phyloP scores from a whole-genome alignment of 2,888 invertebrate species.

The Himalopsyche tibetana region DNA sequence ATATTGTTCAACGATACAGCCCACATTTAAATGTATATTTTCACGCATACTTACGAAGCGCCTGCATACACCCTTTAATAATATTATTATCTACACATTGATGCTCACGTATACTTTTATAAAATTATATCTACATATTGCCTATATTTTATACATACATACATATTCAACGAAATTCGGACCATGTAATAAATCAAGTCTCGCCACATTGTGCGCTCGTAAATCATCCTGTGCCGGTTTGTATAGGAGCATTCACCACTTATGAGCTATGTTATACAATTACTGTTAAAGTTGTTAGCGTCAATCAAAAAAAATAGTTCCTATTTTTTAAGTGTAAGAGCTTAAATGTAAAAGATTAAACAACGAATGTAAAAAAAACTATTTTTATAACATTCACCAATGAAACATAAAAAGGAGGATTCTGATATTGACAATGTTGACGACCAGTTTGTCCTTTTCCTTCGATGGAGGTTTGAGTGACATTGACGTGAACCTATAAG shows the following conservation, averaged over 20 bases:
- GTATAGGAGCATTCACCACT: background rate
- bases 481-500: no score
- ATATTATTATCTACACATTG: constrained; percentile 13
- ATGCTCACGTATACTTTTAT: background rate
- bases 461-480: no score
- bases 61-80: constrained; percentile 25
- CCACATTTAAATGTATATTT: background rate
- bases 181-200: constrained; percentile 79
- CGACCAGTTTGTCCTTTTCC: no score
- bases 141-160: constrained; percentile 34
- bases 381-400: no score
- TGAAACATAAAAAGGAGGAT: no score
- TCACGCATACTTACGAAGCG: background rate
- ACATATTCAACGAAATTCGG: constrained; percentile 63
- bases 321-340: no score
- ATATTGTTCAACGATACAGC: background rate
- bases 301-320: no score
- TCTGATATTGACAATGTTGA: no score
- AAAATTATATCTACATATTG: constrained; percentile 15
- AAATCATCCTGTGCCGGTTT: constrained; percentile 74
- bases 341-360: no score
- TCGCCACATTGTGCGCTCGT: constrained; percentile 83
- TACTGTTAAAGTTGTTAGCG: no score
- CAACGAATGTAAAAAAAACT: no score
- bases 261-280: background rate